phyloP scores from a whole-genome alignment of 2,113 vertebrate species.

The Seriola rivoliana region DNA sequence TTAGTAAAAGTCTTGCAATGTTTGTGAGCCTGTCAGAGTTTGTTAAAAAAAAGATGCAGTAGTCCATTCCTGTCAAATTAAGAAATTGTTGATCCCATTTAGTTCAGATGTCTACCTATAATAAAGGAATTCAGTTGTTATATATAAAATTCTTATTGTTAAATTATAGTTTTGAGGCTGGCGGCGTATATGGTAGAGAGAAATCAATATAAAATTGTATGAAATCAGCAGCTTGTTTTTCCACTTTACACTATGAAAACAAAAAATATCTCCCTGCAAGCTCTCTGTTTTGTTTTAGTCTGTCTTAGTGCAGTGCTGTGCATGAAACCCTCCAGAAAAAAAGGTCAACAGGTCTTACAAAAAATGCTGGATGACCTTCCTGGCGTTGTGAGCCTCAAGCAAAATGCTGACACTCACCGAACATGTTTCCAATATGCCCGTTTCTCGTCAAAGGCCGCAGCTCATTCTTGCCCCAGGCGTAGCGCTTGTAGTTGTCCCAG shows the following conservation, averaged over 20 bases:
- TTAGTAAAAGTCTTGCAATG: neutral
- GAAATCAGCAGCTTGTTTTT: neutral
- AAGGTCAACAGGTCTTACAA: conserved; percentile 3
- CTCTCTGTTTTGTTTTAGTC: neutral
- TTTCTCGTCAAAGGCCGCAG: conserved; percentile 93
- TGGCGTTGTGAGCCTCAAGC: neutral
- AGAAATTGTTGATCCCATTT: neutral
- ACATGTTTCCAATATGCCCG: conserved; percentile 95
- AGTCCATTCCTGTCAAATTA: neutral
- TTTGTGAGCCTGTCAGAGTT: neutral
- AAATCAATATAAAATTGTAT: neutral
- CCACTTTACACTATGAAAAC: neutral
- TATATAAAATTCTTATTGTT: neutral
- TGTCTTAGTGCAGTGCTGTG: neutral
- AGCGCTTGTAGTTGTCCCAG: conserved; percentile 96
- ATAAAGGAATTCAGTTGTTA: neutral
- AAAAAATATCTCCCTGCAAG: neutral
- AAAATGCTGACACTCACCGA: conserved; percentile 89
- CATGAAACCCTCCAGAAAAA: neutral
- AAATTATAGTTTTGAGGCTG: neutral
- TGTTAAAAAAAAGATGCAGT: neutral
- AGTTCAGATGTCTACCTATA: neutral
- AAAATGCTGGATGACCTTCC: neutral
- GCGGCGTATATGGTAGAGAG: neutral
- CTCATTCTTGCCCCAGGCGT: conserved; percentile 96